Evolutionary conservation across 53 echinoderm and acorn worm genomes (phyloP).

Genomic region (Holothuria scabra): DNA sequence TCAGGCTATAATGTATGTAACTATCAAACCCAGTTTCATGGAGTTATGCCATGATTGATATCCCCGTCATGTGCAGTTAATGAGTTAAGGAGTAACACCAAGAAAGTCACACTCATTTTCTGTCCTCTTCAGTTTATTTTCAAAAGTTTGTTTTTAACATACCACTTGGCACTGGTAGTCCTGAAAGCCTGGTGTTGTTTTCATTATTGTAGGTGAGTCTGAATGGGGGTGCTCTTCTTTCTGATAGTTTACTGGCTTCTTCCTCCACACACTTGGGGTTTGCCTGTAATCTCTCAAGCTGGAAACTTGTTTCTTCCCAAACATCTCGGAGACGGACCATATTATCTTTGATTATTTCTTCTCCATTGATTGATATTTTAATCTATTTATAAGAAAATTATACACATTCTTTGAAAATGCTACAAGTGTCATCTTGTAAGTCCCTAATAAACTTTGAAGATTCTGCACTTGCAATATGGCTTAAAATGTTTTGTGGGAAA

Average conservation of each 20-base stretch:
- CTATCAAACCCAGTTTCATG: too few species aligned
- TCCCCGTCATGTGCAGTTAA: too few species aligned
- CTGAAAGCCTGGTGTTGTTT: conserved; percentile 54
- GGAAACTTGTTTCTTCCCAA: conserved; percentile 97
- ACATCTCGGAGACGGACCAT: conserved; percentile 79
- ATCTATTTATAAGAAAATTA: conserved; percentile 67
- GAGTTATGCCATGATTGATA: too few species aligned
- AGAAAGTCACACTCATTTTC: too few species aligned
- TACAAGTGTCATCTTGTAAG: background rate
- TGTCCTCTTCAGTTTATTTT: too few species aligned
- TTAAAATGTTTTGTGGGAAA: too few species aligned
- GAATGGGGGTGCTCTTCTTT: conserved; percentile 85
- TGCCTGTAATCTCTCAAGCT: conserved; percentile 83
- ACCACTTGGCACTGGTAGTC: background rate
- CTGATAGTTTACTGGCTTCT: conserved; percentile 67
- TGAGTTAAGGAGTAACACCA: too few species aligned
- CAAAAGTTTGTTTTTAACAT: too few species aligned
- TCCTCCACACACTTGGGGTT: conserved; percentile 85
- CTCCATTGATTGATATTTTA: conserved; percentile 63
- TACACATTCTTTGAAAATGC: background rate
- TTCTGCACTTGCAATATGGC: too few species aligned
- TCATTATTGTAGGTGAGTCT: conserved; percentile 77
- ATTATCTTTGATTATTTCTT: conserved; percentile 62
- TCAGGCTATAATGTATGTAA: too few species aligned
- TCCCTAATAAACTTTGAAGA: background rate